Percentiles rank a stretch among this genome's conserved stretches.
phyloP scores from a whole-genome alignment of 1,140 invertebrate genomes.

The Patella vulgata region DNA sequence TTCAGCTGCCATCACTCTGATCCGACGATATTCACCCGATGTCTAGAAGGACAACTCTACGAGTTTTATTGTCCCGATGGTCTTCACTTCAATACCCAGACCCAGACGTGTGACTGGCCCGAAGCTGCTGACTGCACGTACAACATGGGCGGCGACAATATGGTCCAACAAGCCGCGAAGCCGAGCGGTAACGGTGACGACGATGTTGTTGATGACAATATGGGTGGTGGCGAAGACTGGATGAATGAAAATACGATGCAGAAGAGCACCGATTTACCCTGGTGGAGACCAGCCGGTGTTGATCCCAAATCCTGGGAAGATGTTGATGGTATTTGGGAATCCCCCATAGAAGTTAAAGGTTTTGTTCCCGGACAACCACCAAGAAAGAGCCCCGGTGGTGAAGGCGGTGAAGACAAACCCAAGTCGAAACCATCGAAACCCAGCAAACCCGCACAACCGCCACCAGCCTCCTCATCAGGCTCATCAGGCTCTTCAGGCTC shows the following conservation, averaged over 20 bases:
- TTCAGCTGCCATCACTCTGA: conserved; percentile 27
- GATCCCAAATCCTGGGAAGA: conserved; percentile 27
- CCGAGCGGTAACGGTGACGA: neutral
- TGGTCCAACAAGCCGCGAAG: neutral
- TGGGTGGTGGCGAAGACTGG: too few species aligned
- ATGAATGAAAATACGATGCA: neutral
- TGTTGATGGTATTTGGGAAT: neutral
- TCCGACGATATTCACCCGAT: conserved; percentile 23
- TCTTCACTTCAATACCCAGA: conserved; percentile 33
- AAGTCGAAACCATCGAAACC: too few species aligned
- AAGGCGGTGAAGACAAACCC: too few species aligned
- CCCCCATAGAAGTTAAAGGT: too few species aligned
- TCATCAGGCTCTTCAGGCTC: too few species aligned
- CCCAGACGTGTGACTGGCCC: conserved; percentile 44
- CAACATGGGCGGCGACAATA: neutral
- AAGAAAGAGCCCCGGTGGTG: too few species aligned
- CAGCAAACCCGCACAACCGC: too few species aligned
- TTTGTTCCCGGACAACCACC: too few species aligned
- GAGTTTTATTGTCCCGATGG: conserved; percentile 32
- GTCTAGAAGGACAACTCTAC: conserved; percentile 24
- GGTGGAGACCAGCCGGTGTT: conserved; percentile 35
- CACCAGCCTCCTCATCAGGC: too few species aligned
- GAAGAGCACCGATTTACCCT: conserved; percentile 12
- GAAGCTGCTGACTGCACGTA: conserved; percentile 32
- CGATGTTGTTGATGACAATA: neutral